phyloP scores from a whole-genome alignment of 2,113 vertebrate genomes.

The Dunckerocampus dactyliophorus region DNA sequence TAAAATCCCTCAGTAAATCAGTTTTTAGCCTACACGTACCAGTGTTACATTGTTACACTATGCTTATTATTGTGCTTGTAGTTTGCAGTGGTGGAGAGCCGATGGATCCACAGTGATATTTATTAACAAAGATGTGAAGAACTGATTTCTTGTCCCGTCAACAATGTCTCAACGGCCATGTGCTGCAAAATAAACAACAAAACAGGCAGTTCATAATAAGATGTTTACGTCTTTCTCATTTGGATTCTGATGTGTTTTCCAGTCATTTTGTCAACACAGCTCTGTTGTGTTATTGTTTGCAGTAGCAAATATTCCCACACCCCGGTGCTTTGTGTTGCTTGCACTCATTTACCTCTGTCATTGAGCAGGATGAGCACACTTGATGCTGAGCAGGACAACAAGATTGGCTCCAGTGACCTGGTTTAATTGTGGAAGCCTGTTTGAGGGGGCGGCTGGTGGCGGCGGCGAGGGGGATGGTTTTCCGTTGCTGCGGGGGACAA shows the following conservation, averaged over 20 bases:
- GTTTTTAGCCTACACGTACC: too few species aligned
- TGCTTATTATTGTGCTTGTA: too few species aligned
- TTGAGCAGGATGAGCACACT: conserved; percentile 29
- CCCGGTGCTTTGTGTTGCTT: not conserved
- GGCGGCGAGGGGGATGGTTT: conserved; percentile 3
- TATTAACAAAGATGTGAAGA: too few species aligned
- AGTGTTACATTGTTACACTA: too few species aligned
- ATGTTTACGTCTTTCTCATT: not conserved
- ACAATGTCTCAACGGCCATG: not conserved
- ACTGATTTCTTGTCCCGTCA: too few species aligned
- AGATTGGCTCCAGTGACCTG: conserved; percentile 37
- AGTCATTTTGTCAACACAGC: not conserved
- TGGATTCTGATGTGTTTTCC: not conserved
- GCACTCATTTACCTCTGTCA: conserved; percentile 22
- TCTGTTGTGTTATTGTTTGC: conserved; percentile 3
- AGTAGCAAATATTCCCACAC: conserved; percentile 13
- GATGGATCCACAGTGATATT: too few species aligned
- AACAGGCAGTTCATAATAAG: not conserved
- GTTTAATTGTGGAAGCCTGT: conserved; percentile 46
- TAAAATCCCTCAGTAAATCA: too few species aligned
- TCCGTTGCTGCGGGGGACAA: conserved; percentile 53
- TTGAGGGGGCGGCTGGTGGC: conserved; percentile 14
- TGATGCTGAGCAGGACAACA: conserved; percentile 38
- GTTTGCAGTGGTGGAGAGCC: too few species aligned
- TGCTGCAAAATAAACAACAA: not conserved